A percentile compares a stretch with the other conserved stretches of the same genome.
Evolutionary conservation across 1,140 invertebrate genomes (phyloP).

Genomic region (Drosophila hydei): DNA sequence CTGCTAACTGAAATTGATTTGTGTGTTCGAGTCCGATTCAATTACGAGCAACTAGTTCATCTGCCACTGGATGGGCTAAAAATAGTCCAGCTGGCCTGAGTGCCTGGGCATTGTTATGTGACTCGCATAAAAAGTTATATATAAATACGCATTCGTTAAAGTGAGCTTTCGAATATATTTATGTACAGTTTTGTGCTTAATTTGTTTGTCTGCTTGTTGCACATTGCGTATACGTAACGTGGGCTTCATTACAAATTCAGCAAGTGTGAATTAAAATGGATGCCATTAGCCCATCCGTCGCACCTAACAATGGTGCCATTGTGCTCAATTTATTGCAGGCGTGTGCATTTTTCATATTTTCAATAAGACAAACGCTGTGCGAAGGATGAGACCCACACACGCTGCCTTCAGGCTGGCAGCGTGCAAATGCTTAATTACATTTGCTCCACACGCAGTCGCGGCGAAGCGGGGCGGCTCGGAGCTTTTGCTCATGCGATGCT

Average conservation of each 20-base stretch:
- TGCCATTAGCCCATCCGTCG: slow-evolving; percentile 3
- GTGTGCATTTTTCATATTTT: slow-evolving; percentile 68
- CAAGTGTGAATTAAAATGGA: slow-evolving; percentile 67
- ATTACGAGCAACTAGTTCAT: slow-evolving; percentile 47
- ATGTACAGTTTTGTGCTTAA: too few species aligned
- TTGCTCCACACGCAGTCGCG: slow-evolving; percentile 57
- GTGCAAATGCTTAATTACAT: slow-evolving; percentile 76
- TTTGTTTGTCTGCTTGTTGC: not conserved
- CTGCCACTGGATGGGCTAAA: slow-evolving; percentile 47
- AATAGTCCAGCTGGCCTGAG: slow-evolving; percentile 32
- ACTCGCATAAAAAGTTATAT: not conserved
- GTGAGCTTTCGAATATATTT: not conserved
- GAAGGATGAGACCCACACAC: not conserved
- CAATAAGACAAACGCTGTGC: slow-evolving; percentile 42
- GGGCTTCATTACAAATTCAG: slow-evolving; percentile 65
- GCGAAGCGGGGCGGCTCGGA: not conserved
- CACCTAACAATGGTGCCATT: not conserved
- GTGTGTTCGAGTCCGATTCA: slow-evolving; percentile 65
- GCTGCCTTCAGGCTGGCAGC: slow-evolving; percentile 8
- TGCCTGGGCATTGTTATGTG: not conserved
- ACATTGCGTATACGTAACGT: slow-evolving; percentile 53
- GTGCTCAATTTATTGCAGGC: slow-evolving; percentile 39
- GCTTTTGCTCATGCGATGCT: slow-evolving; percentile 52
- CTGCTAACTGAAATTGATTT: slow-evolving; percentile 60
- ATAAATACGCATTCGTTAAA: not conserved